A percentile compares a stretch with the other conserved stretches of the same genome.
Evolutionary conservation across 2,797 vertebrate species (phyloP).

Genomic region (Danio choprae): DNA sequence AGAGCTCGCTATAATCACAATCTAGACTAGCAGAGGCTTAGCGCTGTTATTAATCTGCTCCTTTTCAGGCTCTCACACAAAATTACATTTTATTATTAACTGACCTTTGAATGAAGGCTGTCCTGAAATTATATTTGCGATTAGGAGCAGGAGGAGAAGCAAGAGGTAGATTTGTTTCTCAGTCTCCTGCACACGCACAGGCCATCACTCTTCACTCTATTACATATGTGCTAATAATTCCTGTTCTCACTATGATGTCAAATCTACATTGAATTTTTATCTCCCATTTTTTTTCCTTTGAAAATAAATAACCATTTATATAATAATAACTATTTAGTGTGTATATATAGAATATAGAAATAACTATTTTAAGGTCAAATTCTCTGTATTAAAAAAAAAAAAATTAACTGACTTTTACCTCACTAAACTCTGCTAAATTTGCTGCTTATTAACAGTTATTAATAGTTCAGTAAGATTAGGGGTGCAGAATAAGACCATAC

Average conservation of each 20-base stretch:
- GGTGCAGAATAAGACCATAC: too few species aligned
- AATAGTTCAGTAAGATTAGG: too few species aligned
- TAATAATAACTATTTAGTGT: too few species aligned
- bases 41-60: constrained; percentile 32
- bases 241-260: constrained; percentile 69
- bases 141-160: constrained; percentile 5
- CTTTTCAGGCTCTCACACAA: constrained; percentile 23
- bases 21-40: not conserved
- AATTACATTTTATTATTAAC: constrained; percentile 45
- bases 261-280: too few species aligned
- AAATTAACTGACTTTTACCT: too few species aligned
- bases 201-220: constrained; percentile 54
- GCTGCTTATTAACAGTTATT: too few species aligned
- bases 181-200: constrained; percentile 51
- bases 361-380: too few species aligned
- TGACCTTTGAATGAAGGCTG: constrained; percentile 43
- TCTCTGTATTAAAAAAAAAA: too few species aligned
- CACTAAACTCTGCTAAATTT: too few species aligned
- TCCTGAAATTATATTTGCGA: constrained; percentile 32
- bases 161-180: constrained; percentile 13
- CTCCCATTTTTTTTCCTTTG: too few species aligned
- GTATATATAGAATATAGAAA: too few species aligned
- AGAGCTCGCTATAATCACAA: constrained; percentile 4
- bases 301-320: too few species aligned
- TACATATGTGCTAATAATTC: constrained; percentile 70